Evolutionary conservation across 1,140 invertebrate species (phyloP).

Genomic region (Caenorhabditis remanei): DNA sequence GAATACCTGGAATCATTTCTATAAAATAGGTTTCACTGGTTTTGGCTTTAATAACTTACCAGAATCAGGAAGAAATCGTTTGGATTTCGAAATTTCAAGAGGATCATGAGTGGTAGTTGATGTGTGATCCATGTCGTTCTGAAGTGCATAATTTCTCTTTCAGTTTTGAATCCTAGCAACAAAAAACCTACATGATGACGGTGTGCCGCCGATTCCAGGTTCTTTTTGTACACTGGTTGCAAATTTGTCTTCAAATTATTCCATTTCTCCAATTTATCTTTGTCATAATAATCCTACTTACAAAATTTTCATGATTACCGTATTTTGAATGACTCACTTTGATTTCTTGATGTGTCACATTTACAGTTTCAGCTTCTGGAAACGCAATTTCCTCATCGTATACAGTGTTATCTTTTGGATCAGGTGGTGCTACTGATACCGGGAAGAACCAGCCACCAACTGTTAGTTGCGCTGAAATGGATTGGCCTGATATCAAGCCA

Average conservation of each 20-base stretch:
- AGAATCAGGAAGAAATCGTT: conserved; percentile 11
- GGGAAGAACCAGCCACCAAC: conserved; percentile 35
- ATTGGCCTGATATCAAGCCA: neutral
- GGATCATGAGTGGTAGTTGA: conserved; percentile 12
- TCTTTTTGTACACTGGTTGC: neutral
- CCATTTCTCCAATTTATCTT: conserved; percentile 33
- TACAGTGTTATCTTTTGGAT: conserved; percentile 8
- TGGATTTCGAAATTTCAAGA: conserved; percentile 22
- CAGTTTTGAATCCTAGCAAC: neutral
- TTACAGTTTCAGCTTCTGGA: conserved; percentile 22
- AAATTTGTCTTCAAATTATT: conserved; percentile 3
- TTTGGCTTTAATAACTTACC: neutral
- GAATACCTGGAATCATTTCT: neutral
- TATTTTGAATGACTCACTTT: neutral
- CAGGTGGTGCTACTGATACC: neutral
- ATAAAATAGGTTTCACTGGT: neutral
- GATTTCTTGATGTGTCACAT: conserved; percentile 27
- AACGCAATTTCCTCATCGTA: conserved; percentile 15
- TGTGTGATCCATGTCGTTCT: conserved; percentile 22
- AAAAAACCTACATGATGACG: conserved; percentile 24
- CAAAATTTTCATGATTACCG: neutral
- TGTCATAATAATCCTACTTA: conserved; percentile 20
- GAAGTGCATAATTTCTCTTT: neutral
- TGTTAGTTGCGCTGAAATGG: conserved; percentile 36
- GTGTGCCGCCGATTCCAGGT: neutral